Evolutionary conservation across 2,888 invertebrate genomes (phyloP), one percentile per base, ranked within the genome.

Genomic region (Cantharis rufa): DNA sequence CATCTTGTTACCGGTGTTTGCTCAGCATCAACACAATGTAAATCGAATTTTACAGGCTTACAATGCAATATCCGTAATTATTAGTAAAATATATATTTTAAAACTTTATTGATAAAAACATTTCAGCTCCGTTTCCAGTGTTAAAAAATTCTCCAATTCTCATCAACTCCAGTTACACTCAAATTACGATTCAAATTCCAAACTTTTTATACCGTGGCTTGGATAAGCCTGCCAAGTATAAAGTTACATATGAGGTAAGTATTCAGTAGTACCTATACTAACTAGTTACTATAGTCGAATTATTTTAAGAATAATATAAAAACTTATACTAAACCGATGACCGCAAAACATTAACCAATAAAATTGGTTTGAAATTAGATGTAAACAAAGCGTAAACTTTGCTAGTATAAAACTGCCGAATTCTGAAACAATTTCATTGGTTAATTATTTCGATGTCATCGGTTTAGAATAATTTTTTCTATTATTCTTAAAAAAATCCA

Each of bases 71-170:
- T 15, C 11, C 24, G 78, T 78, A 73, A 24, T 21, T 69, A 61
- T 68, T 15, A 24, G 0, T 11, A 1, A 18, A 2, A 18, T n/a
- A 7, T 66, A 15, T 1, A 48, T 48, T n/a, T 48, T n/a, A 48
- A n/a, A 48, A 9, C n/a, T 48, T 48, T 13, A 62, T 62, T 5
- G n/a, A 62, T 21, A 21, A 32, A 28, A 32, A 21, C 11, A 10
- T 75, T 77, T 62, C 18, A 78, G 78, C 78, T 13, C 48, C 62
- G 18, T 63, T 48, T 15, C 78, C 76, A 11, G 15, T 75, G 11
- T 70, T 80, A 66, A 15, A 3, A 16, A 28, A 75, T 32, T 70
- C 80, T 15, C 78, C 80, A 13, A 64, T 3, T 3, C 24, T 78
- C 0, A 9, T 76, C 10, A 9, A 13, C 3, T 63, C 15, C 1